Evolutionary conservation across 2,797 vertebrate species (phyloP).

Genomic region (Paedocypris micromegethes): DNA sequence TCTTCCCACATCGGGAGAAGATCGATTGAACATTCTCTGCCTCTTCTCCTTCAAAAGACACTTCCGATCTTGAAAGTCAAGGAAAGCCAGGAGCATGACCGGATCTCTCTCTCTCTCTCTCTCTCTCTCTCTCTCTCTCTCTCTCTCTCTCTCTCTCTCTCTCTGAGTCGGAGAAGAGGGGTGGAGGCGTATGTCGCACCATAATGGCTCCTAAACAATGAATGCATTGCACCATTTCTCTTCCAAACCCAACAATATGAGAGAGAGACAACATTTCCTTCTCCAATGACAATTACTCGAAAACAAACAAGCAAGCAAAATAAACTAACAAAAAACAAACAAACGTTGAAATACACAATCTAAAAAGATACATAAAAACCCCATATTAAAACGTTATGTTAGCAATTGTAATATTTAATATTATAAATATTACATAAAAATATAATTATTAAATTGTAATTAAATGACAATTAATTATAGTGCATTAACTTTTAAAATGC

Average conservation of each 20-base stretch:
- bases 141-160: neutral
- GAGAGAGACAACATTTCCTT: neutral
- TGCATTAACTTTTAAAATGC: too few species aligned
- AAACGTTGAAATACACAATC: too few species aligned
- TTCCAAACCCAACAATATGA: neutral
- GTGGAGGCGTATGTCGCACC: neutral
- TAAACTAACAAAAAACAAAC: too few species aligned
- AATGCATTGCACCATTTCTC: neutral
- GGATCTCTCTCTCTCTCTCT: neutral
- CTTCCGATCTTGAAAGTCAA: slow-evolving; percentile 27
- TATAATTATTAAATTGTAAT: too few species aligned
- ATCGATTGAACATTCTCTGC: slow-evolving; percentile 36
- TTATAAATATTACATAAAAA: too few species aligned
- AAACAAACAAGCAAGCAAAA: too few species aligned
- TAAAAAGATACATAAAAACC: too few species aligned
- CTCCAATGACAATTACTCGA: too few species aligned
- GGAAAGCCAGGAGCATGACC: slow-evolving; percentile 4
- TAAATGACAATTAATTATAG: too few species aligned
- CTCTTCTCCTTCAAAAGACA: slow-evolving; percentile 27
- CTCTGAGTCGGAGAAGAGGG: slow-evolving; percentile 13
- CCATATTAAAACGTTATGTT: too few species aligned
- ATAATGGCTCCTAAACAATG: slow-evolving; percentile 24
- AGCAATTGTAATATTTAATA: too few species aligned
- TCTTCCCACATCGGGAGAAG: slow-evolving; percentile 1
- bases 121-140: neutral